Percentiles rank a stretch among this genome's conserved stretches.
Evolutionary conservation across 1,140 invertebrate genomes (phyloP).

Genomic region (Pogonomyrmex californicus): DNA sequence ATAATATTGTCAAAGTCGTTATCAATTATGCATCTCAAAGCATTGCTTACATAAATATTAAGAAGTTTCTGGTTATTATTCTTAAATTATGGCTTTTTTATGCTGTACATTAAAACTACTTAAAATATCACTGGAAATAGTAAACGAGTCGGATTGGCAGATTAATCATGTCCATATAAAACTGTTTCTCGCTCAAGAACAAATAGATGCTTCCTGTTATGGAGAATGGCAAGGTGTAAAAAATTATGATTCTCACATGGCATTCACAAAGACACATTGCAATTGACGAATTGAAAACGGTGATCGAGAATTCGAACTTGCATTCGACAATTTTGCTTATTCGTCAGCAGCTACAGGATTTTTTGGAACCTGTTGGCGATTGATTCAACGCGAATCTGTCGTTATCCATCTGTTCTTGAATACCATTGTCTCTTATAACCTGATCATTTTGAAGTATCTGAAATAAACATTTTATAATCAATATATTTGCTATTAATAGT

Average conservation of each 20-base stretch:
- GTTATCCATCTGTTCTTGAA: conserved; percentile 86
- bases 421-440: conserved; percentile 89
- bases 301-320: conserved; percentile 37
- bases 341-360: conserved; percentile 90
- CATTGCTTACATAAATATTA: conserved; percentile 11
- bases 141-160: conserved; percentile 2
- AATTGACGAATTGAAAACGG: conserved; percentile 39
- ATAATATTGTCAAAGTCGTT: neutral
- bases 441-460: conserved; percentile 92
- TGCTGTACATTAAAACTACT: conserved; percentile 18
- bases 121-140: neutral
- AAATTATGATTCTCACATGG: conserved; percentile 52
- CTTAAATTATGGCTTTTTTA: conserved; percentile 17
- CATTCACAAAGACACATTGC: conserved; percentile 37
- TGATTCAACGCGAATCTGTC: conserved; percentile 89
- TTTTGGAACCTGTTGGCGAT: conserved; percentile 87
- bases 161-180: neutral
- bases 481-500: neutral
- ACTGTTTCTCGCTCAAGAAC: conserved; percentile 23
- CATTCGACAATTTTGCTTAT: conserved; percentile 52
- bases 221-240: conserved; percentile 32
- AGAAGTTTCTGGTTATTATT: conserved; percentile 9
- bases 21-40: conserved; percentile 18
- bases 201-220: conserved; percentile 10
- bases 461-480: conserved; percentile 49